These are phyloP conservation scores for Halichoeres trimaculatus DNA, from an alignment of 2,113 vertebrate species.

Conservation along the genomic window DNA sequence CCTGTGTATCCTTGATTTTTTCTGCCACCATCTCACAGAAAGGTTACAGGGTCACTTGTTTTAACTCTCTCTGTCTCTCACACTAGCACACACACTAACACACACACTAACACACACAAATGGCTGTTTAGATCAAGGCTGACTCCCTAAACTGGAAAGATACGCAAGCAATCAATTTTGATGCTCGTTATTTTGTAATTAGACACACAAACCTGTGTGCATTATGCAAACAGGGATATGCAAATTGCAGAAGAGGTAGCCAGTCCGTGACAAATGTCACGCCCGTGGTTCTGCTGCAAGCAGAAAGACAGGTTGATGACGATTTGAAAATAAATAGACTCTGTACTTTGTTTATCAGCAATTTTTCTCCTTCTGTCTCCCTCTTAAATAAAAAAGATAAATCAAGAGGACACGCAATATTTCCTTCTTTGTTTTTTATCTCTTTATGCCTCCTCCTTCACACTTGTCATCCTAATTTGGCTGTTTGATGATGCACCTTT, in stretches of 20 bases:
- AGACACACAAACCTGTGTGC: conserved; percentile 53
- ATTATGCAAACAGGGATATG: conserved; percentile 65
- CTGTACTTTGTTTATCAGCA: conserved; percentile 36
- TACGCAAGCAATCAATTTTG: conserved; percentile 50
- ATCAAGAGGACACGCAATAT: neutral
- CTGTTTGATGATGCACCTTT: conserved; percentile 57
- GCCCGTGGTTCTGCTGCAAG: conserved; percentile 17
- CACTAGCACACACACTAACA: neutral
- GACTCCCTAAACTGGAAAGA: conserved; percentile 27
- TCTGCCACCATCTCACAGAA: neutral
- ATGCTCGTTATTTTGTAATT: conserved; percentile 58
- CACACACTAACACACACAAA: neutral
- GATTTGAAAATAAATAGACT: conserved; percentile 53
- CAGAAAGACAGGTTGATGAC: conserved; percentile 22
- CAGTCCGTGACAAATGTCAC: conserved; percentile 53
- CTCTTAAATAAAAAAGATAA: neutral
- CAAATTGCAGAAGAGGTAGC: conserved; percentile 51
- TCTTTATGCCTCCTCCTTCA: neutral
- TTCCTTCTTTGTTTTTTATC: conserved; percentile 3
- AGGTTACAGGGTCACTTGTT: conserved; percentile 17
- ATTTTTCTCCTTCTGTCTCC: conserved; percentile 1
- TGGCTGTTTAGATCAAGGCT: conserved; percentile 25
- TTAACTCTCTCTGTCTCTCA: neutral
- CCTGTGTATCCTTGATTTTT: neutral
- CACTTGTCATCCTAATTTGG: conserved; percentile 27